These are phyloP conservation scores for Etheostoma nigrum DNA, from an alignment of 2,797 vertebrate species.

Conservation along the genomic window DNA sequence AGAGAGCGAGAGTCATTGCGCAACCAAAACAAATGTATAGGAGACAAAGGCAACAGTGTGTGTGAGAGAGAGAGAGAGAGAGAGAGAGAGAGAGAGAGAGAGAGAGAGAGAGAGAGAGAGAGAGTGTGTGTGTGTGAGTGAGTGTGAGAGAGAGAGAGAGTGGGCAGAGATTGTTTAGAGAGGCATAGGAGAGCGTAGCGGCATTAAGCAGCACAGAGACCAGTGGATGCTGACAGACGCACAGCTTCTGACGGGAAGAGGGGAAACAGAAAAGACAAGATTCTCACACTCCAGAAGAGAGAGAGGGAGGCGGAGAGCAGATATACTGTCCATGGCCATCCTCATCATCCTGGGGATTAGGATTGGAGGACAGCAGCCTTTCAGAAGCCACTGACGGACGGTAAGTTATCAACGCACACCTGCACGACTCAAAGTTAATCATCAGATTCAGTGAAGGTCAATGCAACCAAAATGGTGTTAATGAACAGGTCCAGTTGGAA, in stretches of 20 bases:
- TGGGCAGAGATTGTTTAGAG: not conserved
- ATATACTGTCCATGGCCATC: not conserved
- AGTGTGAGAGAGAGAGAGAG: constrained; percentile 10
- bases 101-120: no score
- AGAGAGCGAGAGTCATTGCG: not conserved
- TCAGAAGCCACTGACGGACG: not conserved
- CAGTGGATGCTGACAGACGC: constrained; percentile 37
- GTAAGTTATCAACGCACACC: constrained; percentile 31
- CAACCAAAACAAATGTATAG: constrained; percentile 28
- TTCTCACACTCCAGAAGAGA: not conserved
- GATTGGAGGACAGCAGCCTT: not conserved
- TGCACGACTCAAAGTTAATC: constrained; percentile 9
- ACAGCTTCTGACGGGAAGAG: constrained; percentile 7
- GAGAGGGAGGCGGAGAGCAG: not conserved
- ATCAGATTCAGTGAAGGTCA: not conserved
- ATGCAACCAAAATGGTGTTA: not conserved
- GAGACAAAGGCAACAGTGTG: no score
- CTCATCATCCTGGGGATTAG: not conserved
- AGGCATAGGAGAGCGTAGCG: constrained; percentile 22
- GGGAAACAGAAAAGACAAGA: constrained; percentile 4
- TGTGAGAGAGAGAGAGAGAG: not conserved
- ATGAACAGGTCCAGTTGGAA: not conserved
- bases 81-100: not conserved
- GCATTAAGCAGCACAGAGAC: constrained; percentile 31
- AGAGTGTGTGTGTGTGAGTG: no score